Base-by-base conservation (phyloP, 2,797 vertebrate species). In the Pterois miles region DNA sequence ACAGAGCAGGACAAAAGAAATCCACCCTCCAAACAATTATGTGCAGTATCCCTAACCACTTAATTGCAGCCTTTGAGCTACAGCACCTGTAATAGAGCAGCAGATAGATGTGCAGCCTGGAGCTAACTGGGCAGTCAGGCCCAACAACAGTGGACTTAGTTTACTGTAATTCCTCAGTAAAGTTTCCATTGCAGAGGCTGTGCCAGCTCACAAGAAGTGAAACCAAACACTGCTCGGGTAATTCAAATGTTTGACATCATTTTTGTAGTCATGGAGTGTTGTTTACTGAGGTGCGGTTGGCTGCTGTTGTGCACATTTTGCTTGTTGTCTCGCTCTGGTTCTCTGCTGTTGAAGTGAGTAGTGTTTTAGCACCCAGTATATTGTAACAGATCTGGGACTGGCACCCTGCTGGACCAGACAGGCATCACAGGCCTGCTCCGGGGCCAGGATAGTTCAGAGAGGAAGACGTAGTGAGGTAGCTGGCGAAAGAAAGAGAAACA, bases 191-290 rank as follows among this genome's bases (percentile, higher is more conserved):
- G 25, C 38, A 27, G 31, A 73, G 10, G 23, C 48, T 22, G 54
- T 69, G 72, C 65, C 71, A 79, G 74, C 38, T 77, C 65, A 29
- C n/a, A n/a, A 70, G 67, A 74, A 53, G 64, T 12, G 57, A 57
- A 90, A 77, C 77, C 78, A 79, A 86, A 80, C 75, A 79, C 74
- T 23, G n/a, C 65, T 67, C 2, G 8, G 50, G 63, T 46, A 59
- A 65, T 36, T 89, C 59, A 85, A 84, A 90, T 88, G 88, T 88
- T 84, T 90, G 58, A 82, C 77, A 54, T 76, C 0, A 54, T 76
- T 75, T 74, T 71, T 20, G 18, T 46, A 76, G 71, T 66, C 64
- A 31, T 10, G 23, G 63, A 62, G 16, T 10, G 36, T 46, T 83
- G 73, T 82, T 82, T 82, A 83, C 34, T 18, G 18, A 82, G 68